A percentile compares a stretch with the other conserved stretches of the same genome.
phyloP scores from a whole-genome alignment of 2,888 invertebrate species.

The Scotopteryx bipunctaria region DNA sequence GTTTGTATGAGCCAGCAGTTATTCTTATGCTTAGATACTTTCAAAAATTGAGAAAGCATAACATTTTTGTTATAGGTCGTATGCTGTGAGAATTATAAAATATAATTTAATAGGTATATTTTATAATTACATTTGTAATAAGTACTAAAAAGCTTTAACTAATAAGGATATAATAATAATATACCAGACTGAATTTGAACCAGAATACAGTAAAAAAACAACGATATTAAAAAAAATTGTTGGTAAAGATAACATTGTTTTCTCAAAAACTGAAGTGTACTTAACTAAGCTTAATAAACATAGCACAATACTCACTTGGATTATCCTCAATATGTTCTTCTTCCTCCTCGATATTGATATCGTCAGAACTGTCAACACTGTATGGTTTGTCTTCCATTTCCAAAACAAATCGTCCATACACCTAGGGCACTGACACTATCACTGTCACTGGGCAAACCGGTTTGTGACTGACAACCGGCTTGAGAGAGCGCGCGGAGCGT shows the following conservation, averaged over 20 bases:
- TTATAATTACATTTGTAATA: too few relatives aligned
- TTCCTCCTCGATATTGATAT: conserved; percentile 77
- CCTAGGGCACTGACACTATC: conserved; percentile 69
- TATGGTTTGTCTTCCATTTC: conserved; percentile 80
- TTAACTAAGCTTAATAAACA: conserved; percentile 3
- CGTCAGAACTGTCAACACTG: conserved; percentile 80
- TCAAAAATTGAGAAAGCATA: too few relatives aligned
- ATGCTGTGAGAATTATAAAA: too few relatives aligned
- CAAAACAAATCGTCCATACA: conserved; percentile 69
- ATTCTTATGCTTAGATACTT: too few relatives aligned
- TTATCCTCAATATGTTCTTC: conserved; percentile 73
- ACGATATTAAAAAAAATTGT: conserved; percentile 16
- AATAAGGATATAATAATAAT: too few relatives aligned
- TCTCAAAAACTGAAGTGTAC: neutral
- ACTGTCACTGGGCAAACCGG: conserved; percentile 75
- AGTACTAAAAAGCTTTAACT: too few relatives aligned
- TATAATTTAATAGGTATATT: too few relatives aligned
- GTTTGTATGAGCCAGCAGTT: too few relatives aligned
- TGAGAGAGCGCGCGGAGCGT: conserved; percentile 77
- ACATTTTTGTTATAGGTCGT: too few relatives aligned
- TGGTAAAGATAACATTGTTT: neutral
- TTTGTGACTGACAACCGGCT: conserved; percentile 78
- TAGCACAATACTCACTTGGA: conserved; percentile 61
- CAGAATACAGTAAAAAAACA: too few relatives aligned
- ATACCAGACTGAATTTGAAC: too few relatives aligned